Percentiles rank a stretch among this genome's conserved stretches.
Conservation (phyloP, 1,140 invertebrate species). For the Temnothorax curvispinosus region DNA sequence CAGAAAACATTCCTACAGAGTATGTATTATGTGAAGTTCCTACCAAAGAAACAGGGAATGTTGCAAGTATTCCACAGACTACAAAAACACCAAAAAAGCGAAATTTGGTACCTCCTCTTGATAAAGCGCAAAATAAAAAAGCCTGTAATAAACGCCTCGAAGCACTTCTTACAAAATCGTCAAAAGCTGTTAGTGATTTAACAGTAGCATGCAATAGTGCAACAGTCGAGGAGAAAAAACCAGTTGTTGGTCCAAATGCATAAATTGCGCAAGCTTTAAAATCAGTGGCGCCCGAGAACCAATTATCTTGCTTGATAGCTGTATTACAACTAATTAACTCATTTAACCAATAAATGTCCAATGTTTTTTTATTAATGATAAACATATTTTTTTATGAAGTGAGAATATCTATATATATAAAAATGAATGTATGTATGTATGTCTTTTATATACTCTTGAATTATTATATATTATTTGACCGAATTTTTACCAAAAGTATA, state of each 20-base stretch:
- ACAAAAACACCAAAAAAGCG: not conserved
- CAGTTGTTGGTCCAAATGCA: not conserved
- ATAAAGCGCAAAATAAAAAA: not conserved
- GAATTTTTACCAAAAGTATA: too few species aligned
- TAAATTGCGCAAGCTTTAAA: not conserved
- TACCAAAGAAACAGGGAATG: not conserved
- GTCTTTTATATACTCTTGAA: too few species aligned
- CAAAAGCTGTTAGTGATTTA: not conserved
- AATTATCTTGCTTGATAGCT: not conserved
- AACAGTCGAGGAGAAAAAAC: not conserved
- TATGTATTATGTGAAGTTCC: not conserved
- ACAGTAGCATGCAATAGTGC: not conserved
- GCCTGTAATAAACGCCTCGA: not conserved
- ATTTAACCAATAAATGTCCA: not conserved
- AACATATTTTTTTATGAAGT: too few species aligned
- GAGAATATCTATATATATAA: too few species aligned
- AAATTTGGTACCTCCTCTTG: not conserved
- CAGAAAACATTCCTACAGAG: not conserved
- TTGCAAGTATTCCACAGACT: not conserved
- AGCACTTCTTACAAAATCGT: not conserved
- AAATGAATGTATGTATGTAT: too few species aligned
- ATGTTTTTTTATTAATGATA: not conserved
- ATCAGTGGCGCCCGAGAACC: not conserved
- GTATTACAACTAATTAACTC: not conserved
- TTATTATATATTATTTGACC: too few species aligned